Conservation (phyloP, 2,113 vertebrate genomes). For the Hassar affinis region DNA sequence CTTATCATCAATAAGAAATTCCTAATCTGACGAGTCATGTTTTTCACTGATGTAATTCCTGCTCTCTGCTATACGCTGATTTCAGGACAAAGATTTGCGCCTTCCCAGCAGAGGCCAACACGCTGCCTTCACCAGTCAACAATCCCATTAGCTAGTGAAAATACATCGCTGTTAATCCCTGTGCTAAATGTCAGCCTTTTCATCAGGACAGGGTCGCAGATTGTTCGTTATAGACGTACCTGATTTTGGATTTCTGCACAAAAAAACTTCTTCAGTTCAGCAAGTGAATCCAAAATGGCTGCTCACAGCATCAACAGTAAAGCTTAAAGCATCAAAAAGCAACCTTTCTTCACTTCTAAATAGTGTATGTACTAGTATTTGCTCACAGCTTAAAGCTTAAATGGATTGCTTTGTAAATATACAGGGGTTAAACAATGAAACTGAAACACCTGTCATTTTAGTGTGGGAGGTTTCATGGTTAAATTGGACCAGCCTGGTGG, state of each 20-base stretch:
- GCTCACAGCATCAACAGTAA: background rate
- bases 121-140: background rate
- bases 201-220: background rate
- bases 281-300: background rate
- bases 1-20: background rate
- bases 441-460: too few relatives aligned
- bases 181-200: background rate
- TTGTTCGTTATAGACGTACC: background rate
- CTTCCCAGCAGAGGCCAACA: background rate
- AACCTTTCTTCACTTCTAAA: background rate
- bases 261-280: background rate
- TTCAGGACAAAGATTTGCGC: background rate
- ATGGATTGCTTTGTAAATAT: too few relatives aligned
- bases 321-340: too few relatives aligned
- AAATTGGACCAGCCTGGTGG: too few relatives aligned
- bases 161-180: background rate
- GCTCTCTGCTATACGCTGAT: background rate
- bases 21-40: background rate
- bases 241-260: background rate
- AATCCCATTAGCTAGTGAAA: background rate
- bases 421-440: too few relatives aligned
- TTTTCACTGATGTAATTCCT: constrained; percentile 5
- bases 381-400: too few relatives aligned
- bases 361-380: background rate
- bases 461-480: too few relatives aligned